Evolutionary conservation across 2,797 vertebrate genomes (phyloP).

Genomic region (Enteromius treurensis): DNA sequence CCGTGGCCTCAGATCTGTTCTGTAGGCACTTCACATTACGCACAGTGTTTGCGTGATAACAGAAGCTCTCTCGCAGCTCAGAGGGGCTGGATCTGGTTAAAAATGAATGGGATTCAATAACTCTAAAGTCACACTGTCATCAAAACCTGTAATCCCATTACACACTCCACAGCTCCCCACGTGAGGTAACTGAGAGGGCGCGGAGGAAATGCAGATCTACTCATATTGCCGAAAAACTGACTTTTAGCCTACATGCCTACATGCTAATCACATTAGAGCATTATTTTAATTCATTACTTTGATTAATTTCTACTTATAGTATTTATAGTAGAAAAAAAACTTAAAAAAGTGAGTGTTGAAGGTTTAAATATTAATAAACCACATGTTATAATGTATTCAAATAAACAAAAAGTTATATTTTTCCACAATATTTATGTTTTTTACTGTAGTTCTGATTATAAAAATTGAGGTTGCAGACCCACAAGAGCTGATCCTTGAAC

Average conservation of each 20-base stretch:
- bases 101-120: slow-evolving; percentile 64
- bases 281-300: not conserved
- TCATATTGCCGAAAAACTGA: slow-evolving; percentile 1
- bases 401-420: not conserved
- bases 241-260: not conserved
- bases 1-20: slow-evolving; percentile 2
- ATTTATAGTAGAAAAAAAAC: not conserved
- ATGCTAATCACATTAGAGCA: not conserved
- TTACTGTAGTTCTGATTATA: too few species aligned
- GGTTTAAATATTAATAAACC: not conserved
- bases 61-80: slow-evolving; percentile 13
- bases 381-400: not conserved
- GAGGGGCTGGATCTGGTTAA: slow-evolving; percentile 55
- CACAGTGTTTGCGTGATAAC: slow-evolving; percentile 8
- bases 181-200: not conserved
- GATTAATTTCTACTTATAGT: not conserved
- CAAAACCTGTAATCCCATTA: slow-evolving; percentile 56
- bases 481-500: slow-evolving; percentile 2
- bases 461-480: not conserved
- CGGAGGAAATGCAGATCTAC: slow-evolving; percentile 19
- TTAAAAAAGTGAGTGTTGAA: not conserved
- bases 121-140: slow-evolving; percentile 58
- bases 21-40: slow-evolving; percentile 5
- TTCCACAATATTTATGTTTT: not conserved
- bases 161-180: slow-evolving; percentile 34